Evolutionary conservation across 2,113 vertebrate species (phyloP).

Genomic region (Sterrhoptilus dennistouni): DNA sequence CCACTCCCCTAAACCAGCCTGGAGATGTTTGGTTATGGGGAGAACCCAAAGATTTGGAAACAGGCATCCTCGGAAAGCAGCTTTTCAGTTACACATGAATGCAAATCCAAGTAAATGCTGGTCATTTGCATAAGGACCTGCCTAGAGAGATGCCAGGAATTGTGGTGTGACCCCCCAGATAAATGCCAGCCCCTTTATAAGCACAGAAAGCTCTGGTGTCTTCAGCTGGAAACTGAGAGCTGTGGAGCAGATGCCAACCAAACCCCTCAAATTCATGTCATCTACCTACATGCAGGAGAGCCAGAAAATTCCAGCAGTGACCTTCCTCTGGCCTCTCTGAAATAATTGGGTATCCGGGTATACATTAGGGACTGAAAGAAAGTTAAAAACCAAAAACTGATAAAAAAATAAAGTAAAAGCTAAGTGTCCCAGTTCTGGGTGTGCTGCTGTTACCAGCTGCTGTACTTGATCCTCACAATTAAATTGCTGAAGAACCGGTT

Average conservation of each 20-base stretch:
- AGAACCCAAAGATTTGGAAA: neutral
- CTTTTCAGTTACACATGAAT: neutral
- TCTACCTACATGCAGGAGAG: rapidly evolving
- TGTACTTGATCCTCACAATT: rapidly evolving
- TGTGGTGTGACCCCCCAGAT: neutral
- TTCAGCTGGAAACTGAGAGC: neutral
- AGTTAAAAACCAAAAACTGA: neutral
- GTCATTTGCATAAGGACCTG: neutral
- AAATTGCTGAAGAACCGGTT: neutral
- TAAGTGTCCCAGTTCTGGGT: neutral
- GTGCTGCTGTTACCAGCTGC: neutral
- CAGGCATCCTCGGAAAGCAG: neutral
- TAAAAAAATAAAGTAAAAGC: neutral
- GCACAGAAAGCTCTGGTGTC: rapidly evolving
- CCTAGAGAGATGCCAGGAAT: neutral
- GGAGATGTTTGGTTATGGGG: neutral
- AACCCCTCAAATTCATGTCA: rapidly evolving
- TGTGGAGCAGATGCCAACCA: neutral
- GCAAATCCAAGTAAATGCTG: neutral
- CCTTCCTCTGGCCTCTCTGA: neutral
- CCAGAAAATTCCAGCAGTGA: neutral
- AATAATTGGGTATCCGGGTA: neutral
- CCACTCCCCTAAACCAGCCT: neutral
- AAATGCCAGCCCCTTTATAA: neutral
- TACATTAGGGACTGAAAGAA: neutral